Evolutionary conservation across 1,140 invertebrate species (phyloP).

Genomic region (Scaptomyza hsui): DNA sequence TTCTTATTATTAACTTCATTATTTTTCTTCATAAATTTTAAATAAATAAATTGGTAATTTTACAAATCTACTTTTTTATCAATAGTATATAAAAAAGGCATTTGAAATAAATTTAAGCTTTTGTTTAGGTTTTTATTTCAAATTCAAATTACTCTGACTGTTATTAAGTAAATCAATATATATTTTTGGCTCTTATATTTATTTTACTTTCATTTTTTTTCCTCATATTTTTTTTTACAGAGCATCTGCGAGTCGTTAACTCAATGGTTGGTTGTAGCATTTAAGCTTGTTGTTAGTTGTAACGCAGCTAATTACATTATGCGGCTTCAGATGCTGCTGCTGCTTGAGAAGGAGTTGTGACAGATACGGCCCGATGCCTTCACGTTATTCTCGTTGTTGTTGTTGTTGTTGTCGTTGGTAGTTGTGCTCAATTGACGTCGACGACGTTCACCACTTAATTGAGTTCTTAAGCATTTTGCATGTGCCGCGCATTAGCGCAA

Average conservation of each 20-base stretch:
- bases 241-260: not conserved
- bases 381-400: not conserved
- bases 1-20: too few species aligned
- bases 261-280: not conserved
- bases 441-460: conserved; percentile 53
- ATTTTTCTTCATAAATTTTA: too few species aligned
- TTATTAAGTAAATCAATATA: too few species aligned
- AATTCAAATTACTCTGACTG: too few species aligned
- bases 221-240: not conserved
- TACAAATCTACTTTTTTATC: too few species aligned
- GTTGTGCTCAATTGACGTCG: conserved; percentile 35
- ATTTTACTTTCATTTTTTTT: not conserved
- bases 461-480: conserved; percentile 59
- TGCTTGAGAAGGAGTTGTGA: not conserved
- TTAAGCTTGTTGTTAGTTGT: conserved; percentile 7
- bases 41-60: too few species aligned
- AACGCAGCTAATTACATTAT: conserved; percentile 39
- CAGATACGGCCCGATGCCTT: not conserved
- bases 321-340: conserved; percentile 3
- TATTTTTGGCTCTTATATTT: not conserved
- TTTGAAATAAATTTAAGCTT: too few species aligned
- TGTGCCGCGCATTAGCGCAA: conserved; percentile 43
- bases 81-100: too few species aligned
- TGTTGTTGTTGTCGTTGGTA: conserved; percentile 6
- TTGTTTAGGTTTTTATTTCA: too few species aligned